These are phyloP conservation scores for Novumbra hubbsi DNA, from an alignment of 2,797 vertebrate genomes.

Conservation along the genomic window DNA sequence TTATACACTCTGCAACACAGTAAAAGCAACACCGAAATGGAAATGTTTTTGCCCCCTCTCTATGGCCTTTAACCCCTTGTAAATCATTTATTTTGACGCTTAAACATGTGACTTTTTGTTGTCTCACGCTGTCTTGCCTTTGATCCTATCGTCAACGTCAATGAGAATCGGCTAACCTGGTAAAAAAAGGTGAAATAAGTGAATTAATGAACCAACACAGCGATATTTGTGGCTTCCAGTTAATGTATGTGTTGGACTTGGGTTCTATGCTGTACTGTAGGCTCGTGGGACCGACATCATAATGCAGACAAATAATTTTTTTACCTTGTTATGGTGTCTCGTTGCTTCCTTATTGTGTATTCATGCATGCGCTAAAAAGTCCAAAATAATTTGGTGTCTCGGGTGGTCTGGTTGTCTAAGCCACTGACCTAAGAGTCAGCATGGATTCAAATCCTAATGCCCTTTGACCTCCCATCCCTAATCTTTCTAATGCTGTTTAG, in stretches of 20 bases:
- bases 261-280: not conserved
- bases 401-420: too few relatives aligned
- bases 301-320: not conserved
- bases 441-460: too few relatives aligned
- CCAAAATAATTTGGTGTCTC: too few relatives aligned
- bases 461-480: too few relatives aligned
- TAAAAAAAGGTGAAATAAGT: too few relatives aligned
- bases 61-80: not conserved
- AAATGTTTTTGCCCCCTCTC: not conserved
- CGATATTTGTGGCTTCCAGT: not conserved
- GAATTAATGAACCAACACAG: not conserved
- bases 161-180: too few relatives aligned
- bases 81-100: too few relatives aligned
- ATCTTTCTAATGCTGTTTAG: too few relatives aligned
- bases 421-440: too few relatives aligned
- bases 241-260: not conserved
- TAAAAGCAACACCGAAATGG: not conserved
- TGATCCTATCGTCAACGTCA: too few relatives aligned
- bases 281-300: not conserved
- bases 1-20: not conserved
- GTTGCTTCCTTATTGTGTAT: not conserved
- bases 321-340: not conserved
- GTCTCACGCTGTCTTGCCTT: too few relatives aligned
- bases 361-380: not conserved
- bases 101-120: too few relatives aligned